Percentiles rank a stretch among this genome's conserved stretches.
phyloP scores from a whole-genome alignment of 2,888 invertebrate genomes.

The Clitarchus hookeri region DNA sequence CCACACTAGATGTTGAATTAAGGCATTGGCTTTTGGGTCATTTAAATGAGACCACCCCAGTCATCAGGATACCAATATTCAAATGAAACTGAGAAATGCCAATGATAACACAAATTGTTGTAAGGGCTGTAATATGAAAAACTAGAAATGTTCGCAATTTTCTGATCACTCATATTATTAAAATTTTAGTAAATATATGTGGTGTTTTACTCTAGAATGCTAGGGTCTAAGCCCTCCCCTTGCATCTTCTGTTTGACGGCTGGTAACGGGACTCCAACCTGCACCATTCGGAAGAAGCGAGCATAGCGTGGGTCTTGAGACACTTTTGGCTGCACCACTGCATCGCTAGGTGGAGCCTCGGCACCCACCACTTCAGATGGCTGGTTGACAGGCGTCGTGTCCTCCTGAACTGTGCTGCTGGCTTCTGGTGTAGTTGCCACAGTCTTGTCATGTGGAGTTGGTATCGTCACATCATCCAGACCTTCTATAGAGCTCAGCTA shows the following conservation, averaged over 20 bases:
- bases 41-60: too few species aligned
- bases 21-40: too few species aligned
- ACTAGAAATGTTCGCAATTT: too few species aligned
- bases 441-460: constrained; percentile 38
- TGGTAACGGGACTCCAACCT: constrained; percentile 81
- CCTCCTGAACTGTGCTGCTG: neutral
- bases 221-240: constrained; percentile 80
- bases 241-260: constrained; percentile 84
- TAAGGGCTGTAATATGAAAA: too few species aligned
- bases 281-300: constrained; percentile 86
- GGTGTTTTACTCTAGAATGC: constrained; percentile 65
- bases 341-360: constrained; percentile 39
- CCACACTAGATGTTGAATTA: too few species aligned
- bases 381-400: constrained; percentile 32
- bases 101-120: too few species aligned
- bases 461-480: constrained; percentile 48
- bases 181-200: too few species aligned
- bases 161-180: too few species aligned
- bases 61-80: too few species aligned
- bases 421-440: neutral
- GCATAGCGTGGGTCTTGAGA: constrained; percentile 63
- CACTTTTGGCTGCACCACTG: constrained; percentile 51
- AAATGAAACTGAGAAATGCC: too few species aligned
- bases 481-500: constrained; percentile 62
- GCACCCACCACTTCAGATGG: constrained; percentile 38